Base-by-base conservation (phyloP, 2,888 invertebrate species). In the Noctua janthina region DNA sequence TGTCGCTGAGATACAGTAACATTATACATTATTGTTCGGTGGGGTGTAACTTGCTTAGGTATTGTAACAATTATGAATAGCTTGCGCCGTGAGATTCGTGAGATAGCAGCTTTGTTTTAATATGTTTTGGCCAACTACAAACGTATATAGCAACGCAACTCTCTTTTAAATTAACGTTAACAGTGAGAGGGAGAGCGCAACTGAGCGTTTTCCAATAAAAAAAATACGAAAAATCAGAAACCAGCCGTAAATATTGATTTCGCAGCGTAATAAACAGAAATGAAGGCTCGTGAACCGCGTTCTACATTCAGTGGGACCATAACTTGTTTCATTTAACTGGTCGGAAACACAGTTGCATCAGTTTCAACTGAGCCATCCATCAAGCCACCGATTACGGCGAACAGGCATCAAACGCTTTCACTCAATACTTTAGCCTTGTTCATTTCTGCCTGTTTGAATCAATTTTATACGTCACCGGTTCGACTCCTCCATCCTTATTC, bases 341-440 rank as follows among this genome's bases (percentile, higher is more conserved):
- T 49, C 17, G 71, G 78, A 89, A 89, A 85, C 90, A 88, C 90
- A 88, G 89, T 88, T 90, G 88, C 91, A 92, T 91, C 84, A 89
- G 82, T 89, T 87, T 87, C 88, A 89, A 88, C 90, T 85, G 86
- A 85, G 87, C 88, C 87, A 93, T 93, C 91, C 86, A 92, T 92
- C 91, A 93, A 88, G 85, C 80, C 76, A 78, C 81, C 89, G 91
- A 91, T 91, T 91, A 90, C 87, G 86, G 70, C 71, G 72, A 75
- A 67, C 71, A 78, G 72, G 72, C 79, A 70, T 81, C 87, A 88
- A 87, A 85, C 84, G 79, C 75, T 85, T 82, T 81, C 85, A 85
- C 86, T 89, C 81, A 88, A 88, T 79, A 79, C 72, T 82, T 79
- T 62, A 62, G 76, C 49, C 15, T 59, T n/a, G 66, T 84, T 88